These are phyloP conservation scores for Uromys caudimaculatus DNA, from an alignment of 2,797 vertebrate species.

Conservation along the genomic window DNA sequence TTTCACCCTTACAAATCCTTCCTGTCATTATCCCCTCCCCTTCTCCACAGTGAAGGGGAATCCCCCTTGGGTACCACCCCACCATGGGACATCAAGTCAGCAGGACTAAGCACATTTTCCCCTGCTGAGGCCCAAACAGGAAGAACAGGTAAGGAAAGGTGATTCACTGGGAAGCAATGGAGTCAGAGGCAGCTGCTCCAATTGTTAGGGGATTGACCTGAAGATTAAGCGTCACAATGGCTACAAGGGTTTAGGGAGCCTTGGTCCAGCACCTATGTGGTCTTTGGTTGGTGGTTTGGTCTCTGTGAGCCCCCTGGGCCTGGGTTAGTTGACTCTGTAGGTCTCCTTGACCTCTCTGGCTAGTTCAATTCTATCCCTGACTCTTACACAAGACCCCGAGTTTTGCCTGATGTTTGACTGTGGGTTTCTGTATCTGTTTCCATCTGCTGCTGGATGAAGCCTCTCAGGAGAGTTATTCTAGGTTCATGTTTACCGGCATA, in stretches of 20 bases:
- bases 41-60: not conserved
- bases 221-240: not conserved
- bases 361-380: not conserved
- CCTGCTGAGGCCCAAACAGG: not conserved
- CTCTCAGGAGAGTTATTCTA: not conserved
- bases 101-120: not conserved
- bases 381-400: not conserved
- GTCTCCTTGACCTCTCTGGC: not conserved
- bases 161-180: not conserved
- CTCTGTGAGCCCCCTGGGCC: not conserved
- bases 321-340: not conserved
- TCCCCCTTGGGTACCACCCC: not conserved
- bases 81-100: not conserved
- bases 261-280: not conserved
- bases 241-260: not conserved
- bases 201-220: too few species aligned
- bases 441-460: not conserved
- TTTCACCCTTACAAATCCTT: not conserved
- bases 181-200: not conserved
- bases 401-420: not conserved
- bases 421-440: not conserved
- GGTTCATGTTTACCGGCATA: not conserved
- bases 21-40: not conserved
- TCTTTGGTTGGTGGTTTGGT: not conserved
- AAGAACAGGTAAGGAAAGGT: not conserved